Percentiles rank a stretch among this genome's conserved stretches.
These are phyloP conservation scores for Ophraella communa DNA, from an alignment of 2,888 invertebrate species.

Conservation along the genomic window DNA sequence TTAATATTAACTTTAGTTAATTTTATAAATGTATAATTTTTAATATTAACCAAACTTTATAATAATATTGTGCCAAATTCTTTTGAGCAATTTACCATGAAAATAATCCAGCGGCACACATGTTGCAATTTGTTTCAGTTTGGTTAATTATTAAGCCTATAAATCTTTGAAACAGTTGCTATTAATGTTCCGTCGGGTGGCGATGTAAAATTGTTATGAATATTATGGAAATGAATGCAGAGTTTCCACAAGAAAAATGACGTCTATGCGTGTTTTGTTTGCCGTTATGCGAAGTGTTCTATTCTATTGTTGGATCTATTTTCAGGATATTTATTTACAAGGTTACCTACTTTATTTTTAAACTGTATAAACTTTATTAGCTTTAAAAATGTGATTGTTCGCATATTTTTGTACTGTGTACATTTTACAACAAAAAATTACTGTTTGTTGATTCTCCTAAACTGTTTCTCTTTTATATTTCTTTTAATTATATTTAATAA, in stretches of 20 bases:
- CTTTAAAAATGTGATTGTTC: too few species aligned
- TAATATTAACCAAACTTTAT: too few species aligned
- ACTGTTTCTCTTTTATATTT: too few species aligned
- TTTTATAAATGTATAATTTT: too few species aligned
- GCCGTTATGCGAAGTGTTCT: not conserved
- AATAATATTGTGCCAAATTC: not conserved
- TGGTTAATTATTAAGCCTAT: conserved; percentile 13
- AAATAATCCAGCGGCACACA: not conserved
- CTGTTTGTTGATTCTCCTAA: too few species aligned
- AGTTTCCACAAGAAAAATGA: conserved; percentile 17
- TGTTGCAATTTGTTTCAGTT: conserved; percentile 12
- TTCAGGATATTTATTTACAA: too few species aligned
- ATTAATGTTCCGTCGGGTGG: not conserved
- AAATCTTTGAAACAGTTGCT: conserved; percentile 9
- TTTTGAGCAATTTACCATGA: not conserved
- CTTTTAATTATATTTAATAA: too few species aligned
- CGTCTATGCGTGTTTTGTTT: conserved; percentile 12
- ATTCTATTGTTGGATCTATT: not conserved
- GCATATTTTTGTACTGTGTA: too few species aligned
- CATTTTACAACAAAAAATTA: too few species aligned
- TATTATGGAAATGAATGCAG: conserved; percentile 21
- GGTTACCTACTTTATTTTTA: too few species aligned
- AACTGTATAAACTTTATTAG: too few species aligned
- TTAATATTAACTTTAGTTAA: too few species aligned
- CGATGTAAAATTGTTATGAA: conserved; percentile 12